Percentiles rank a stretch among this genome's conserved stretches.
phyloP scores from a whole-genome alignment of 2,113 vertebrate species.

The Setophaga coronata region DNA sequence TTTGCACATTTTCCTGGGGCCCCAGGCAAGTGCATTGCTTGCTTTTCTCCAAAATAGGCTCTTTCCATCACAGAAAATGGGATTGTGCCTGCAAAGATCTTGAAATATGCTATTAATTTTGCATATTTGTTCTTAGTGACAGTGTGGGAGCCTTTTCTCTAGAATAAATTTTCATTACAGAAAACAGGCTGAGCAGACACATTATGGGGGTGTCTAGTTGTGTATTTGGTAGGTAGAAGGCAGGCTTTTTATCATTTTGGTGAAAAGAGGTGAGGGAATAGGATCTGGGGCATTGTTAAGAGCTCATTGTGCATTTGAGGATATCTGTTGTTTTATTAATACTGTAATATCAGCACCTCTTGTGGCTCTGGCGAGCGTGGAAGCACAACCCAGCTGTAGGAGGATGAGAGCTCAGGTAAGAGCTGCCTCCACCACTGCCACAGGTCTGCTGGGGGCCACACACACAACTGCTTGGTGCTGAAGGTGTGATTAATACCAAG shows the following conservation, averaged over 20 bases:
- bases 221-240: not conserved
- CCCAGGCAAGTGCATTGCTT: not conserved
- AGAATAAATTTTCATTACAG: not conserved
- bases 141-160: not conserved
- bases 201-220: not conserved
- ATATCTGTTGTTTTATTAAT: not conserved
- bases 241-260: not conserved
- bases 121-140: not conserved
- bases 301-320: not conserved
- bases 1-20: not conserved
- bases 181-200: not conserved
- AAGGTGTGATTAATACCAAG: not conserved
- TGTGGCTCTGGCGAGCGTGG: not conserved
- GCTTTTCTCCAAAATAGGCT: not conserved
- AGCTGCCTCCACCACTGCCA: not conserved
- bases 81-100: not conserved
- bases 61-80: not conserved
- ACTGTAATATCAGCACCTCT: not conserved
- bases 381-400: fast-evolving
- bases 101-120: not conserved
- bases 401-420: not conserved
- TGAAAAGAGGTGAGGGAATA: not conserved
- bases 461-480: not conserved
- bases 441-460: not conserved
- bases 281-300: not conserved